phyloP scores from a whole-genome alignment of 2,888 invertebrate species.

The Galerucella nymphaeae region DNA sequence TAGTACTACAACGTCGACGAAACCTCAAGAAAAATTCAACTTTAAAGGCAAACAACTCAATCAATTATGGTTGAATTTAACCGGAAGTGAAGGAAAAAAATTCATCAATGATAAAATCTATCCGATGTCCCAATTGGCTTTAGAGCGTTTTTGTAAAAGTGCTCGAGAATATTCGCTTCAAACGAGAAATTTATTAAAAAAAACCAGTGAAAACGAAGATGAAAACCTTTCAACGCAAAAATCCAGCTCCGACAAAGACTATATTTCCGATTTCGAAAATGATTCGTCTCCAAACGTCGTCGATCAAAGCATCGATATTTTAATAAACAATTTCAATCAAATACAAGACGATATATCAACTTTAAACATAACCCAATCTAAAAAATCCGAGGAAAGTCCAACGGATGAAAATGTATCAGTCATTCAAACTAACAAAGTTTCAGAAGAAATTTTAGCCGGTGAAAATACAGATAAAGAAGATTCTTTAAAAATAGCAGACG shows the following conservation, averaged over 20 bases:
- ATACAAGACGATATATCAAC: constrained; percentile 54
- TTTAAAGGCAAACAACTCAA: constrained; percentile 63
- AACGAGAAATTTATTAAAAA: constrained; percentile 34
- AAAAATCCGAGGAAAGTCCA: constrained; percentile 29
- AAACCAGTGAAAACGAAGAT: constrained; percentile 35
- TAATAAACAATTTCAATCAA: constrained; percentile 55
- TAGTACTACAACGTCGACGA: constrained; percentile 26
- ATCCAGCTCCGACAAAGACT: constrained; percentile 37
- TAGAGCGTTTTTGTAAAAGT: constrained; percentile 64
- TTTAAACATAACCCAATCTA: constrained; percentile 43
- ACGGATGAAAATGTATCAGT: constrained; percentile 37
- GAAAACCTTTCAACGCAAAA: constrained; percentile 39
- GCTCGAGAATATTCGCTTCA: constrained; percentile 56
- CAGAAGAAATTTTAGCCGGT: not conserved
- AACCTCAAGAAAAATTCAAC: constrained; percentile 44
- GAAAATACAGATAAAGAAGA: too few species aligned
- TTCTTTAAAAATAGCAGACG: too few species aligned
- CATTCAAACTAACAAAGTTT: constrained; percentile 36
- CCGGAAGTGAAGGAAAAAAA: constrained; percentile 62
- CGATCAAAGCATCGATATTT: constrained; percentile 46
- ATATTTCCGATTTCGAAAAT: constrained; percentile 53
- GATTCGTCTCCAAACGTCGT: constrained; percentile 31
- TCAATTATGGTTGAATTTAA: constrained; percentile 65
- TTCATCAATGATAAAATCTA: constrained; percentile 62
- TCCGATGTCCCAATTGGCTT: constrained; percentile 61